Evolutionary conservation across 2,113 vertebrate genomes (phyloP).

Genomic region (Thomomys bottae): DNA sequence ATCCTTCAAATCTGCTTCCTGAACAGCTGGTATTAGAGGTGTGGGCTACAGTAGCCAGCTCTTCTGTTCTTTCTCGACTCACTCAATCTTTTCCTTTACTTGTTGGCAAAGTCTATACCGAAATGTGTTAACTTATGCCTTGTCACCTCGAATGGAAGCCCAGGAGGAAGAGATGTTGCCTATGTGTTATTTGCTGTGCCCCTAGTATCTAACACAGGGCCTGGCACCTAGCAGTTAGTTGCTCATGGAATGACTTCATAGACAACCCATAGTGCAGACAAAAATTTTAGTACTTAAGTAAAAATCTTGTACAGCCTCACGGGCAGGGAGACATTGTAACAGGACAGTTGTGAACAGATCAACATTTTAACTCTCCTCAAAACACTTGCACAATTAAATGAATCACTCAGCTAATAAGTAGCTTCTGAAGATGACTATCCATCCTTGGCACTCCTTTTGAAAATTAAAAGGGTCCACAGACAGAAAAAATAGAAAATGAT

Average conservation of each 20-base stretch:
- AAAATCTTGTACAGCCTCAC: fast-evolving
- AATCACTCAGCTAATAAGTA: too few species aligned
- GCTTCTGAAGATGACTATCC: too few species aligned
- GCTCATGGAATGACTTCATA: background rate
- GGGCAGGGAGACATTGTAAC: fast-evolving
- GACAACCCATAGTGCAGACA: background rate
- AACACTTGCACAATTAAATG: background rate
- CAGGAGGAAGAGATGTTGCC: background rate
- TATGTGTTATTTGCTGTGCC: background rate
- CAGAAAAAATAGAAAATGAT: too few species aligned
- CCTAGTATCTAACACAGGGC: background rate
- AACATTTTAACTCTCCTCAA: fast-evolving
- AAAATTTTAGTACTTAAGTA: background rate
- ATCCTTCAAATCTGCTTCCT: too few species aligned
- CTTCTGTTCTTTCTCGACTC: background rate
- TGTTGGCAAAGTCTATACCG: background rate
- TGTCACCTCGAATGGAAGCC: background rate
- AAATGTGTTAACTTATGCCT: background rate
- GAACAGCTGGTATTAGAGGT: background rate
- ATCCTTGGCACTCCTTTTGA: too few species aligned
- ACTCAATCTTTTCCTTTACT: background rate
- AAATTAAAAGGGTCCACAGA: too few species aligned
- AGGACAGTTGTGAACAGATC: background rate
- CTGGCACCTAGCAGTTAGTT: background rate
- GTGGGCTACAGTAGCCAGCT: background rate